A percentile compares a stretch with the other conserved stretches of the same genome.
Conservation (phyloP, 2,888 invertebrate genomes). For the Nemapogon koenigi region DNA sequence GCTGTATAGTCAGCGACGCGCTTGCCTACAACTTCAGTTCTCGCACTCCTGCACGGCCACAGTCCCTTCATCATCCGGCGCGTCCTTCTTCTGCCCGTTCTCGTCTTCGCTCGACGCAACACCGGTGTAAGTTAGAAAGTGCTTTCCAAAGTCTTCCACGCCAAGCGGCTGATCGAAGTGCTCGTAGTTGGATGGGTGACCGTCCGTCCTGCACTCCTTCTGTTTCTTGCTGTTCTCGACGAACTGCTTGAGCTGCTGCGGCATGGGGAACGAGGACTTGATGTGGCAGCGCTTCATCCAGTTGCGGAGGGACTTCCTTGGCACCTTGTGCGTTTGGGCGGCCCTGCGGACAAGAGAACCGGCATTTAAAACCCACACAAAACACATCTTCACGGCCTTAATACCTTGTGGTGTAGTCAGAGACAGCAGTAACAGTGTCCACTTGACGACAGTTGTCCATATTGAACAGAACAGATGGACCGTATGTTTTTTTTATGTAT, state of each 20-base stretch:
- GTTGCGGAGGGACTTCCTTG: conserved; percentile 65
- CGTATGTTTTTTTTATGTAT: too few relatives aligned
- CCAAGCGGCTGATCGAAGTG: conserved; percentile 33
- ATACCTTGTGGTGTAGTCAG: too few relatives aligned
- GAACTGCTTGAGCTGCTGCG: conserved; percentile 61
- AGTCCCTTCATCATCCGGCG: neutral
- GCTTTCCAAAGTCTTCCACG: conserved; percentile 48
- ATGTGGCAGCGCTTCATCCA: conserved; percentile 70
- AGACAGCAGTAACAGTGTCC: too few relatives aligned
- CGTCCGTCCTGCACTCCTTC: conserved; percentile 36
- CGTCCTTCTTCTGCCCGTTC: too few relatives aligned
- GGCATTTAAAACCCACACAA: too few relatives aligned
- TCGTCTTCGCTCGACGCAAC: conserved; percentile 43
- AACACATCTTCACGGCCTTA: too few relatives aligned
- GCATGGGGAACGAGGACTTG: conserved; percentile 66
- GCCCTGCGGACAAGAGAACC: conserved; percentile 54
- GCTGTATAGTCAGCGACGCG: too few relatives aligned
- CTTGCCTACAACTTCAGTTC: too few relatives aligned
- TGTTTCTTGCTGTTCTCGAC: conserved; percentile 61
- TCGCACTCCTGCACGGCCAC: too few relatives aligned
- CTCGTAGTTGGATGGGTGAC: conserved; percentile 20
- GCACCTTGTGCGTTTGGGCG: conserved; percentile 66
- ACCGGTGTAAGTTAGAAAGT: conserved; percentile 34
- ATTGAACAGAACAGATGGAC: too few relatives aligned
- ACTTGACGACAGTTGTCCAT: too few relatives aligned